Evolutionary conservation across 2,888 invertebrate species (phyloP).

Genomic region (Cheilosia soror): DNA sequence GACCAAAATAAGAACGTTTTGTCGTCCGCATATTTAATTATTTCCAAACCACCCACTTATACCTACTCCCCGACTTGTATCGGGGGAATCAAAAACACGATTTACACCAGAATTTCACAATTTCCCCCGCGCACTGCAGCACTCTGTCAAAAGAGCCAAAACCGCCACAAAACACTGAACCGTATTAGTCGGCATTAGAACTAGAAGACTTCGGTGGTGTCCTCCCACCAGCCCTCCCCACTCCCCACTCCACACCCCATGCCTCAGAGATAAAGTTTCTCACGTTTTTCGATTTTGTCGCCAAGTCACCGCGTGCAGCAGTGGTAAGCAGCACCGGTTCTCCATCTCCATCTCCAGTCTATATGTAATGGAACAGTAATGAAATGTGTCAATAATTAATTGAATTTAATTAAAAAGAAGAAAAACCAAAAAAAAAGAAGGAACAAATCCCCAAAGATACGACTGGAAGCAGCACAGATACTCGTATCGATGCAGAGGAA

Average conservation of each 20-base stretch:
- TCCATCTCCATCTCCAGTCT: conserved; percentile 16
- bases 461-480: background rate
- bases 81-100: conserved; percentile 74
- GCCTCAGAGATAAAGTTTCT: conserved; percentile 78
- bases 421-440: conserved; percentile 8
- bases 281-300: conserved; percentile 79
- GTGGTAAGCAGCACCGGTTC: conserved; percentile 18
- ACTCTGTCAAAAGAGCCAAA: conserved; percentile 29
- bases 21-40: conserved; percentile 75
- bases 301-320: conserved; percentile 55
- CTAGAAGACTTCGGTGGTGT: conserved; percentile 30
- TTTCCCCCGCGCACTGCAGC: conserved; percentile 18
- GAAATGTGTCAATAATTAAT: conserved; percentile 83
- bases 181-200: conserved; percentile 47
- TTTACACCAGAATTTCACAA: conserved; percentile 74
- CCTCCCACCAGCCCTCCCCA: background rate
- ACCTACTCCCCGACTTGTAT: conserved; percentile 57
- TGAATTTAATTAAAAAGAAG: conserved; percentile 81
- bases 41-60: conserved; percentile 74
- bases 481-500: background rate
- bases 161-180: conserved; percentile 37
- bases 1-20: conserved; percentile 55
- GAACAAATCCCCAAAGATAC: background rate
- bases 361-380: conserved; percentile 77
- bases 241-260: too few species aligned